A percentile compares a stretch with the other conserved stretches of the same genome.
Conservation (phyloP, 2,113 vertebrate species). For the Caranx ignobilis region DNA sequence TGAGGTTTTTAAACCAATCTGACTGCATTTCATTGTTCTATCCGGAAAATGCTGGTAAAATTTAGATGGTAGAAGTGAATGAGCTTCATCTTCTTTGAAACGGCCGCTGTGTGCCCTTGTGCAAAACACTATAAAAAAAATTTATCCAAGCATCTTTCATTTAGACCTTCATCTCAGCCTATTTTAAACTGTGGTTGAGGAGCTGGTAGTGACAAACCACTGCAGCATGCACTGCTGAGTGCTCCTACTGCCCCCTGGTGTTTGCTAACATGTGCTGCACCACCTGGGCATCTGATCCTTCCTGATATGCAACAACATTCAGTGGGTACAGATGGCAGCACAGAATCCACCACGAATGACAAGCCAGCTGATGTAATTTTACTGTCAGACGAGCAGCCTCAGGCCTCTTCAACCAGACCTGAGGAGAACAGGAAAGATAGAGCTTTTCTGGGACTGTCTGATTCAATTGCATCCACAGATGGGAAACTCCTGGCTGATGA, state of each 20-base stretch:
- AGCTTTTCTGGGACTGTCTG: conserved; percentile 19
- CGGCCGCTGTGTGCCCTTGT: neutral
- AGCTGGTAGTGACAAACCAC: neutral
- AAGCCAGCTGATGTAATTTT: conserved; percentile 35
- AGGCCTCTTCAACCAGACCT: neutral
- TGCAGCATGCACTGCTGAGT: conserved; percentile 8
- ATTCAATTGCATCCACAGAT: conserved; percentile 26
- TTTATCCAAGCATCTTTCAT: neutral
- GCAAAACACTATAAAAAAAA: neutral
- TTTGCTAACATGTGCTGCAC: neutral
- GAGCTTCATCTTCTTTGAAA: neutral
- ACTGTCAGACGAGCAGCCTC: neutral
- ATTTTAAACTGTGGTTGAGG: neutral
- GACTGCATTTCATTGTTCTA: neutral
- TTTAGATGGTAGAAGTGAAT: neutral
- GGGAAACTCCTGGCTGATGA: conserved; percentile 45
- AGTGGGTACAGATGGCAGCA: conserved; percentile 4
- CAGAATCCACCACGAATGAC: conserved; percentile 9
- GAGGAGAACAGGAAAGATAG: neutral
- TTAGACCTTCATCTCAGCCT: neutral
- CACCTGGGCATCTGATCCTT: neutral
- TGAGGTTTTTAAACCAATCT: neutral
- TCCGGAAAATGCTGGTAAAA: neutral
- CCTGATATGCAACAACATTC: neutral
- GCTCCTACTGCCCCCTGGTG: conserved; percentile 74